Evolutionary conservation across 1,140 invertebrate species (phyloP).

Genomic region (Samia ricini): DNA sequence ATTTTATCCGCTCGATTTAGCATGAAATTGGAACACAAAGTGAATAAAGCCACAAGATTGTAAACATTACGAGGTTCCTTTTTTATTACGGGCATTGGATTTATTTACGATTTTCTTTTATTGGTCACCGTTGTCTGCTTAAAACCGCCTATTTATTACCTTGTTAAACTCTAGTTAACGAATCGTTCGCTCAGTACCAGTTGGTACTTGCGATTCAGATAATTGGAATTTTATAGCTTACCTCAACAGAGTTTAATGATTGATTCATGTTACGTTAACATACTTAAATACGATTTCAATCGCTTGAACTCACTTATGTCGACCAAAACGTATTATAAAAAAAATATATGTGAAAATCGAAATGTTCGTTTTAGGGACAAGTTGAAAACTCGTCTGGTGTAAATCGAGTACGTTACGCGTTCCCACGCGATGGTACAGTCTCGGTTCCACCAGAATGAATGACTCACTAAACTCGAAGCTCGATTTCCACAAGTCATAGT

Average conservation of each 20-base stretch:
- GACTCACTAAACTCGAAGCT: conserved; percentile 73
- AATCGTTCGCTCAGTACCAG: conserved; percentile 50
- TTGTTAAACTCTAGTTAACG: conserved; percentile 74
- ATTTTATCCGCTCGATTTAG: conserved; percentile 76
- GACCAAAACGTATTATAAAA: conserved; percentile 21
- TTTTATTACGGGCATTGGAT: conserved; percentile 66
- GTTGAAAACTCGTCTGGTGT: conserved; percentile 56
- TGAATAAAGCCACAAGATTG: conserved; percentile 77
- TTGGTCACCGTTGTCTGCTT: conserved; percentile 53
- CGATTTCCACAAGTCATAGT: conserved; percentile 77
- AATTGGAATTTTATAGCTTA: conserved; percentile 65
- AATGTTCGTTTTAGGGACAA: conserved; percentile 32
- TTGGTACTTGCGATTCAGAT: conserved; percentile 41
- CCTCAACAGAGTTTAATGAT: conserved; percentile 45
- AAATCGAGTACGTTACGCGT: conserved; percentile 51
- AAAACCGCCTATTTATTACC: conserved; percentile 65
- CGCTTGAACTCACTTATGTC: background rate
- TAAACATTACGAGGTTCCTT: conserved; percentile 75
- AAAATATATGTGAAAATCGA: conserved; percentile 18
- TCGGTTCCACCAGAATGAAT: conserved; percentile 65
- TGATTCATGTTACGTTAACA: conserved; percentile 43
- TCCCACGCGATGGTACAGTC: conserved; percentile 58
- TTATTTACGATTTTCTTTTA: conserved; percentile 74
- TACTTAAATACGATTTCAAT: conserved; percentile 16
- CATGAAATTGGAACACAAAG: conserved; percentile 77